These are phyloP conservation scores for Ochotona curzoniae DNA, from an alignment of 2,113 vertebrate species.

Conservation along the genomic window DNA sequence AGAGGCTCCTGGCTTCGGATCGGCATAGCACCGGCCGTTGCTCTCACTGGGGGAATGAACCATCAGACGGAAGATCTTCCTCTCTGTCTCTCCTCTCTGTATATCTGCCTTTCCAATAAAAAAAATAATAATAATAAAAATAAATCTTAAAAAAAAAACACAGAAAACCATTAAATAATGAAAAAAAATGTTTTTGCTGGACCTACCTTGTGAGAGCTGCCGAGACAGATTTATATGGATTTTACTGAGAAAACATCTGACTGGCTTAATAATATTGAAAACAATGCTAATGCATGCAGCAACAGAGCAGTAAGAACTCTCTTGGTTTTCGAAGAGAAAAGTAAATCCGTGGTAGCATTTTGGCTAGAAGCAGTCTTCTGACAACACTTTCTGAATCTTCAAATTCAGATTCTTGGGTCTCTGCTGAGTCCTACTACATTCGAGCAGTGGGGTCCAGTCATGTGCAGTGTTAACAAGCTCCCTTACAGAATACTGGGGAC, in stretches of 20 bases:
- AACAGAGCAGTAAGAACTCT: neutral
- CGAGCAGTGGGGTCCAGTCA: neutral
- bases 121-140: too few relatives aligned
- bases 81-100: too few relatives aligned
- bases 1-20: too few relatives aligned
- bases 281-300: neutral
- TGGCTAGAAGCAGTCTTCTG: neutral
- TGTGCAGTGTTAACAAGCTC: neutral
- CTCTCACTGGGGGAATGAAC: too few relatives aligned
- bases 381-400: constrained; percentile 18
- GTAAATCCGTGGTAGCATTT: neutral
- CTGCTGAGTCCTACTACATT: constrained; percentile 21
- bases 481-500: neutral
- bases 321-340: constrained; percentile 32
- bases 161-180: neutral
- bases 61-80: too few relatives aligned
- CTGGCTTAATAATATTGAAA: constrained; percentile 45
- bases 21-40: too few relatives aligned
- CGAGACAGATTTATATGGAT: neutral
- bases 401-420: constrained; percentile 26
- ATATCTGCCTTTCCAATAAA: too few relatives aligned
- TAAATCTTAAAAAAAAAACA: too few relatives aligned
- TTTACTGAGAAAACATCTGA: neutral
- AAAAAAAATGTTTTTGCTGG: constrained; percentile 20
- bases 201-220: neutral